phyloP scores from a whole-genome alignment of 2,888 invertebrate genomes.

The Drosophila infuscata region DNA sequence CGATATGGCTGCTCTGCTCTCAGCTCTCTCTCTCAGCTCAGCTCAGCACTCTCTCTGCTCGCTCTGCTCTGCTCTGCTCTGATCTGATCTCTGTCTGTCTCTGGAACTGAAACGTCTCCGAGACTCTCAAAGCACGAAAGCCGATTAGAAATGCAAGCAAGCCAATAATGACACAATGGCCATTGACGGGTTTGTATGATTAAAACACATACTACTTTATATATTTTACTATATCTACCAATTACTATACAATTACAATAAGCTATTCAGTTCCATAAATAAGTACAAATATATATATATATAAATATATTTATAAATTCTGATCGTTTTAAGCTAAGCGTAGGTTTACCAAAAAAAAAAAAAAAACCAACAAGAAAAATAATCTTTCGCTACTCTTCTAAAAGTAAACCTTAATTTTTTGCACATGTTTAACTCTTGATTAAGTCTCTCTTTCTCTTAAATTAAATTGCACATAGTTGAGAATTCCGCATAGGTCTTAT shows the following conservation, averaged over 20 bases:
- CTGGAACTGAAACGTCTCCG: slow-evolving; percentile 65
- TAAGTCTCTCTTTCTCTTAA: slow-evolving; percentile 17
- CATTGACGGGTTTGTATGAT: slow-evolving; percentile 77
- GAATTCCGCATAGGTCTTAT: slow-evolving; percentile 33
- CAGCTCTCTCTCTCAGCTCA: slow-evolving; percentile 41
- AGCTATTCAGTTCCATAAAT: slow-evolving; percentile 46
- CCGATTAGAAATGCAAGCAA: slow-evolving; percentile 77
- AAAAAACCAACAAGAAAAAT: neutral
- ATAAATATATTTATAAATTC: slow-evolving; percentile 9
- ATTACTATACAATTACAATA: slow-evolving; percentile 33
- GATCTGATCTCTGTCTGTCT: slow-evolving; percentile 68
- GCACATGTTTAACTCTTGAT: slow-evolving; percentile 38
- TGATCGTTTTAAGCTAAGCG: slow-evolving; percentile 40
- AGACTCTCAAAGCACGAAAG: slow-evolving; percentile 75
- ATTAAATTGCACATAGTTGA: slow-evolving; percentile 35
- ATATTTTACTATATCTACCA: slow-evolving; percentile 26
- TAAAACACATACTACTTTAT: slow-evolving; percentile 67
- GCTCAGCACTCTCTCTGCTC: slow-evolving; percentile 57
- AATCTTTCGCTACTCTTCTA: slow-evolving; percentile 7
- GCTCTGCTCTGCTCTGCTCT: slow-evolving; percentile 56
- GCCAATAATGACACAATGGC: slow-evolving; percentile 64
- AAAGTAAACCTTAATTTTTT: slow-evolving; percentile 20
- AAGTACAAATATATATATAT: slow-evolving; percentile 11
- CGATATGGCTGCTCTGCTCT: slow-evolving; percentile 37
- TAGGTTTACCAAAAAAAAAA: slow-evolving; percentile 20